Evolutionary conservation across 2,888 invertebrate genomes (phyloP).

Genomic region (Euphydryas editha): DNA sequence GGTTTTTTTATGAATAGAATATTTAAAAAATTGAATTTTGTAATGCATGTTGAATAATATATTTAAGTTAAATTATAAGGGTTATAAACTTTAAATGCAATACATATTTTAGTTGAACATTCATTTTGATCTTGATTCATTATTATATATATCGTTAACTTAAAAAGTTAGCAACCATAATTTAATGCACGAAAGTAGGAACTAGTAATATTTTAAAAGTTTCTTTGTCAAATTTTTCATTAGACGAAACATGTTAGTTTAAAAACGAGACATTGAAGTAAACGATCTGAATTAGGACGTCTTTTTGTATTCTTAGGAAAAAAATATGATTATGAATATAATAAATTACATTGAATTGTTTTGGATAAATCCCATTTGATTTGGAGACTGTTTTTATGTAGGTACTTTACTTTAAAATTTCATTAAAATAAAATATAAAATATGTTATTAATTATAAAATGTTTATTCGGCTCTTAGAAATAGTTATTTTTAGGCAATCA

Average conservation of each 20-base stretch:
- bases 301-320: neutral
- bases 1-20: constrained; percentile 1
- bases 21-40: neutral
- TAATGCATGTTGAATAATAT: neutral
- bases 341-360: too few relatives aligned
- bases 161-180: constrained; percentile 19
- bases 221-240: constrained; percentile 8
- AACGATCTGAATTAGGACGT: too few relatives aligned
- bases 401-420: too few relatives aligned
- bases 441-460: too few relatives aligned
- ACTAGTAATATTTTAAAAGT: constrained; percentile 49
- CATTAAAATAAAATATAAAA: too few relatives aligned
- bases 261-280: too few relatives aligned
- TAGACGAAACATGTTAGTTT: neutral
- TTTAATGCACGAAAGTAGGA: constrained; percentile 56
- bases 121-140: neutral
- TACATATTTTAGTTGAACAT: neutral
- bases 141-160: neutral
- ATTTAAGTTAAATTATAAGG: too few relatives aligned
- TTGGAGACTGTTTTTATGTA: too few relatives aligned
- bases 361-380: too few relatives aligned
- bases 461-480: neutral
- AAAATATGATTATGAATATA: too few relatives aligned
- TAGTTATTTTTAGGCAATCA: neutral
- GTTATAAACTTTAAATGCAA: neutral